Conservation (phyloP, 1,140 invertebrate species). For the Drosophila pseudoananassae region DNA sequence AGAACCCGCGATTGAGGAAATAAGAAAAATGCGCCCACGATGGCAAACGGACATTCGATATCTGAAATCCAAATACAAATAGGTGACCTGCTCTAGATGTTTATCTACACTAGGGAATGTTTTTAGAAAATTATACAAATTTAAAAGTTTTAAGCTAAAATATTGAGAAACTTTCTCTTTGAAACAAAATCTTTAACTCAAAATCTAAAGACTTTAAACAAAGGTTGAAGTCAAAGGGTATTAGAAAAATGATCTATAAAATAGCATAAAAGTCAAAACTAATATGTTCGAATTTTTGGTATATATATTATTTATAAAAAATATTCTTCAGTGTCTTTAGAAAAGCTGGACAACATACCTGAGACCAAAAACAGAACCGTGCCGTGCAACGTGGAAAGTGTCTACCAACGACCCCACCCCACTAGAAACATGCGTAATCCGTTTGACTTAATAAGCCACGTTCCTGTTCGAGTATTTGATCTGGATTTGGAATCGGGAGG, state of each 20-base stretch:
- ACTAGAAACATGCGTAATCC: conserved; percentile 59
- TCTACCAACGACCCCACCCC: not conserved
- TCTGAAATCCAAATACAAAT: conserved; percentile 43
- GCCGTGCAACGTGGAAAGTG: conserved; percentile 21
- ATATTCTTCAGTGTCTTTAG: no score
- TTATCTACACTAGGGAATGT: conserved; percentile 33
- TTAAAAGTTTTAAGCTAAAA: not conserved
- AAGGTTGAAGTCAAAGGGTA: no score
- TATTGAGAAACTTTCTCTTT: not conserved
- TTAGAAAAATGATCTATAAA: no score
- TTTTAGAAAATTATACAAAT: no score
- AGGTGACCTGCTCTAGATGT: conserved; percentile 51
- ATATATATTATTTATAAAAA: no score
- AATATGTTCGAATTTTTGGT: no score
- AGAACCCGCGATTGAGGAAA: conserved; percentile 2
- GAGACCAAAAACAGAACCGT: not conserved
- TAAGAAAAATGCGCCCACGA: conserved; percentile 21
- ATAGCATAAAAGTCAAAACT: no score
- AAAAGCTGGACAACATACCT: no score
- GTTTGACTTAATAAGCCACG: conserved; percentile 77
- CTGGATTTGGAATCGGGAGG: conserved; percentile 30
- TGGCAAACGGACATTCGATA: conserved; percentile 34
- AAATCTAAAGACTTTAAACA: no score
- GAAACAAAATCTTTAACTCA: no score
- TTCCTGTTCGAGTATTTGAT: conserved; percentile 52